Percentiles rank a stretch among this genome's conserved stretches.
phyloP scores from a whole-genome alignment of 2,113 vertebrate species.

The Dicentrarchus labrax region DNA sequence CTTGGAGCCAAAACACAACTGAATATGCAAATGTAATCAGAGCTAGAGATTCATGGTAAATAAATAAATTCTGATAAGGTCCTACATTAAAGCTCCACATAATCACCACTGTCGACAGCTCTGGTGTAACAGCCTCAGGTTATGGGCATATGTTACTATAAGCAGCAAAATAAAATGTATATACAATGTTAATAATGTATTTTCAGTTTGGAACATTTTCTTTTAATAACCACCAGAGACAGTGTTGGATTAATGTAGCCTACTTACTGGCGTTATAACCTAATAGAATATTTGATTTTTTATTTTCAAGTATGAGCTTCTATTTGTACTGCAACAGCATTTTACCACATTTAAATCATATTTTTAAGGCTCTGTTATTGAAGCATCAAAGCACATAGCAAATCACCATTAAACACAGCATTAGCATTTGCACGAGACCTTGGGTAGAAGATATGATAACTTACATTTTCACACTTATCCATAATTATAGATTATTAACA shows the following conservation, averaged over 20 bases:
- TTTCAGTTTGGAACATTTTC: constrained; percentile 29
- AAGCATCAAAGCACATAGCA: no score
- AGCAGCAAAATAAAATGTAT: neutral
- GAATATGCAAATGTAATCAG: constrained; percentile 73
- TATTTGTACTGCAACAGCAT: neutral
- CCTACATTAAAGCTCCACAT: constrained; percentile 31
- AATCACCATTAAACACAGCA: neutral
- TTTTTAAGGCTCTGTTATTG: neutral
- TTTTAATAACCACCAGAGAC: constrained; percentile 20
- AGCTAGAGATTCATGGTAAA: constrained; percentile 64
- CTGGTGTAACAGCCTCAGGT: constrained; percentile 45
- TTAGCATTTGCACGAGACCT: neutral
- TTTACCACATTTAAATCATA: neutral
- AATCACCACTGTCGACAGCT: constrained; percentile 27
- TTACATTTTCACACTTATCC: neutral
- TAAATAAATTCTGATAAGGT: constrained; percentile 66
- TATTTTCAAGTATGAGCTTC: neutral
- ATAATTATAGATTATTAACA: neutral
- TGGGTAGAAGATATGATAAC: neutral
- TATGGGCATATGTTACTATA: constrained; percentile 25
- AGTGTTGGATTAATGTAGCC: constrained; percentile 1
- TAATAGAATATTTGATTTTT: neutral
- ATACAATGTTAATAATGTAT: constrained; percentile 28
- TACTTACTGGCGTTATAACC: constrained; percentile 1
- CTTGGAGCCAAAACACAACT: constrained; percentile 63